Evolutionary conservation across 23 tunicate species (phyloP).

Genomic region (Styela clava): DNA sequence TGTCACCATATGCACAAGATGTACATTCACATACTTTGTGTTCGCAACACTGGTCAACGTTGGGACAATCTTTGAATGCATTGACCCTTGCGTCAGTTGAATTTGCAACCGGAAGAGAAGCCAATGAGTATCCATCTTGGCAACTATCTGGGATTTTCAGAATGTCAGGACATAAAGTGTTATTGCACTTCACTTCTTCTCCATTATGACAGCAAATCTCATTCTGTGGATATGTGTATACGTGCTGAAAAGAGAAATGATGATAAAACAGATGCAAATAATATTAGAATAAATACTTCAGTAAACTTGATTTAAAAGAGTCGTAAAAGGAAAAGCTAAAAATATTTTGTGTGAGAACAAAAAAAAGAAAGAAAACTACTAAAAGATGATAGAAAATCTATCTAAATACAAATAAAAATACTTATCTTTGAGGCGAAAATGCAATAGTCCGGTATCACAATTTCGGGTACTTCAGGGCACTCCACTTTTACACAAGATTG

Average conservation of each 20-base stretch:
- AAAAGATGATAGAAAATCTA: too few species aligned
- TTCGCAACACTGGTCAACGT: neutral
- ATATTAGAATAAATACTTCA: neutral
- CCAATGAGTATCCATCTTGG: neutral
- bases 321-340: too few species aligned
- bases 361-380: too few species aligned
- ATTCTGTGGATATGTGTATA: neutral
- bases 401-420: too few species aligned
- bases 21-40: neutral
- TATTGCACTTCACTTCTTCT: neutral
- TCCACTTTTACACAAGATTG: neutral
- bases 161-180: neutral
- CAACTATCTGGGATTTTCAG: neutral
- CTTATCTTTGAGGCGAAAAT: neutral
- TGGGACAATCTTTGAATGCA: neutral
- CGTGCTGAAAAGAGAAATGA: neutral
- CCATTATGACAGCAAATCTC: neutral
- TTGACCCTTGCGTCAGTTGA: neutral
- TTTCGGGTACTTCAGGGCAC: neutral
- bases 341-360: too few species aligned
- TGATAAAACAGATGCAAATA: neutral
- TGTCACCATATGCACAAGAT: neutral
- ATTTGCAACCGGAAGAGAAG: neutral
- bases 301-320: neutral
- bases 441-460: neutral